Evolutionary conservation across 1,140 invertebrate species (phyloP).

Genomic region (Trigoniulus corallinus): DNA sequence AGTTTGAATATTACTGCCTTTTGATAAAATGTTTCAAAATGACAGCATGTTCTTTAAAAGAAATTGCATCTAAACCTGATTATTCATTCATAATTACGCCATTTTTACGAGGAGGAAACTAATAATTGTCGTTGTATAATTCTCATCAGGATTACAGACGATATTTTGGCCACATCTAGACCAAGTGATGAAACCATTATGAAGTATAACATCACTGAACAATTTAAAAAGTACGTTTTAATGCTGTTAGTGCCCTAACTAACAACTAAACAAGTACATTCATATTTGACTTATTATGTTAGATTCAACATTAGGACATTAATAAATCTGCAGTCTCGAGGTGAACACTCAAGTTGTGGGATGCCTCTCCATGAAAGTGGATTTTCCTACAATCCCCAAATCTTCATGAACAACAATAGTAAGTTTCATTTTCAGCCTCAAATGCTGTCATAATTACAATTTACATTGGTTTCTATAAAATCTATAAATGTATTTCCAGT

Average conservation of each 20-base stretch:
- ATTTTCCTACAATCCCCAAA: conserved; percentile 56
- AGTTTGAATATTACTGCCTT: no score
- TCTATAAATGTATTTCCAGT: conserved; percentile 31
- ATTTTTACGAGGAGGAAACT: no score
- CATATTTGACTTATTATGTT: conserved; percentile 14
- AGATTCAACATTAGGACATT: conserved; percentile 63
- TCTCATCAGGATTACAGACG: conserved; percentile 70
- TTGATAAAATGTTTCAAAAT: no score
- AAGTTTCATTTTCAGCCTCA: conserved; percentile 19
- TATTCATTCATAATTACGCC: no score
- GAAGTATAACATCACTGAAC: conserved; percentile 54
- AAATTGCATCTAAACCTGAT: no score
- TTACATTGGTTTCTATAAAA: not conserved
- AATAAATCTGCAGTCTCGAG: conserved; percentile 64
- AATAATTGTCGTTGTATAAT: no score
- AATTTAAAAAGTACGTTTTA: conserved; percentile 46
- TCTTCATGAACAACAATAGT: conserved; percentile 72
- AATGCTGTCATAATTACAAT: not conserved
- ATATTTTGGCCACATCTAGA: conserved; percentile 71
- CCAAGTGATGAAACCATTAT: conserved; percentile 54
- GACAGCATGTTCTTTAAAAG: no score
- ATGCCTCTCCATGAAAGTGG: conserved; percentile 44
- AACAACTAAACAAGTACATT: not conserved
- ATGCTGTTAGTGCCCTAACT: not conserved
- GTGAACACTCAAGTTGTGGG: conserved; percentile 70